A percentile compares a stretch with the other conserved stretches of the same genome.
phyloP scores from a whole-genome alignment of 1,140 invertebrate genomes.

The Asbolus verrucosus region DNA sequence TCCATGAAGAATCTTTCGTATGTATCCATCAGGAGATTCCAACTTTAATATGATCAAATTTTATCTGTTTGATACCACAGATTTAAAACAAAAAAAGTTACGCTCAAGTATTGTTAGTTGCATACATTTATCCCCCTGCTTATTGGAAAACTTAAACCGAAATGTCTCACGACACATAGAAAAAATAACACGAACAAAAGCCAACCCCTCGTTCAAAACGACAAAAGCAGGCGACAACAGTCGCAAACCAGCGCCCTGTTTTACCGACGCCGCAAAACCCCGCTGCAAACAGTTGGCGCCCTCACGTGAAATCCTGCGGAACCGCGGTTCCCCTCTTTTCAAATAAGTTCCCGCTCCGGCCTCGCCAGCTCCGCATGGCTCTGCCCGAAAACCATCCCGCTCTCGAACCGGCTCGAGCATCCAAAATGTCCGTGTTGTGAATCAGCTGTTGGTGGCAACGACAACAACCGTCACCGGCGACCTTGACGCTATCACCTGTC shows the following conservation, averaged over 20 bases:
- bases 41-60: no score
- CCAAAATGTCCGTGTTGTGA: conserved; percentile 57
- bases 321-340: not conserved
- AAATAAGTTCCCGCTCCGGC: conserved; percentile 1
- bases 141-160: no score
- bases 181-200: no score
- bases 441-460: conserved; percentile 58
- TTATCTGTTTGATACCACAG: no score
- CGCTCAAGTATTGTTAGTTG: no score
- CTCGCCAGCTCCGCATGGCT: not conserved
- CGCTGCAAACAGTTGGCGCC: not conserved
- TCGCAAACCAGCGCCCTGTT: not conserved
- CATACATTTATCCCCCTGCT: no score
- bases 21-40: no score
- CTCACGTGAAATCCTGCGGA: not conserved
- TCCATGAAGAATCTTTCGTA: no score
- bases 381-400: not conserved
- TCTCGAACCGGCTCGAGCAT: conserved; percentile 6
- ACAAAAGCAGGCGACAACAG: no score
- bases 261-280: not conserved
- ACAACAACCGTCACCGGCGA: conserved; percentile 4
- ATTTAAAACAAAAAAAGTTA: no score
- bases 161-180: no score
- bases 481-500: not conserved
- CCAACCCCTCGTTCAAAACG: no score